phyloP scores from a whole-genome alignment of 2,888 invertebrate species.

The Petrophora chlorosata region DNA sequence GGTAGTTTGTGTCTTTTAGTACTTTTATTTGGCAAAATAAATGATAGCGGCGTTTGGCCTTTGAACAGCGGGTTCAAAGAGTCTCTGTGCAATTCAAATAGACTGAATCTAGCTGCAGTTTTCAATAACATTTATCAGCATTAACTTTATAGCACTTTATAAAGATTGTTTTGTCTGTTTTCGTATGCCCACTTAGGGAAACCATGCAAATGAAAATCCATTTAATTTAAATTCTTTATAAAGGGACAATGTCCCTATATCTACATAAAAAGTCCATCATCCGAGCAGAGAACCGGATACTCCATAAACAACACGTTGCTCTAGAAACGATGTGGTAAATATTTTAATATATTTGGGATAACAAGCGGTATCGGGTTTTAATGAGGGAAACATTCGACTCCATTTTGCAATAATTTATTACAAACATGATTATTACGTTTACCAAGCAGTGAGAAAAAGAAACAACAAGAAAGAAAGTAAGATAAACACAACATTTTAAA shows the following conservation, averaged over 20 bases:
- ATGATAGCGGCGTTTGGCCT: slow-evolving; percentile 5
- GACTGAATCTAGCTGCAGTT: slow-evolving; percentile 3
- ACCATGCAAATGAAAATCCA: neutral
- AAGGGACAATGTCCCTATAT: too few species aligned
- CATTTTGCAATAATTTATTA: slow-evolving; percentile 1
- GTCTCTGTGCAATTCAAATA: slow-evolving; percentile 13
- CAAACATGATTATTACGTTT: too few species aligned
- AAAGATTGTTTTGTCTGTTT: neutral
- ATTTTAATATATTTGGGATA: slow-evolving; percentile 14
- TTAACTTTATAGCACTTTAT: too few species aligned
- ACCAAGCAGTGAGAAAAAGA: too few species aligned
- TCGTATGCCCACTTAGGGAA: neutral
- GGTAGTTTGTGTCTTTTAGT: neutral
- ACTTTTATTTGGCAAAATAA: slow-evolving; percentile 3
- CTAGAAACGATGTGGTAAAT: neutral
- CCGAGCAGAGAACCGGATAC: too few species aligned
- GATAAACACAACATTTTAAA: too few species aligned
- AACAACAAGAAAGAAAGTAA: too few species aligned
- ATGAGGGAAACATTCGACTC: slow-evolving; percentile 16
- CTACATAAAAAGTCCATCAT: too few species aligned
- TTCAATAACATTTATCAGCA: neutral
- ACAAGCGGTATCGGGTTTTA: slow-evolving; percentile 14
- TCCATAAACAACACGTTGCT: neutral
- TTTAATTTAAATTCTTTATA: too few species aligned
- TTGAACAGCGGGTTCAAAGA: slow-evolving; percentile 5